Conservation (phyloP, 2,888 invertebrate species). For the Terebella lapidaria region DNA sequence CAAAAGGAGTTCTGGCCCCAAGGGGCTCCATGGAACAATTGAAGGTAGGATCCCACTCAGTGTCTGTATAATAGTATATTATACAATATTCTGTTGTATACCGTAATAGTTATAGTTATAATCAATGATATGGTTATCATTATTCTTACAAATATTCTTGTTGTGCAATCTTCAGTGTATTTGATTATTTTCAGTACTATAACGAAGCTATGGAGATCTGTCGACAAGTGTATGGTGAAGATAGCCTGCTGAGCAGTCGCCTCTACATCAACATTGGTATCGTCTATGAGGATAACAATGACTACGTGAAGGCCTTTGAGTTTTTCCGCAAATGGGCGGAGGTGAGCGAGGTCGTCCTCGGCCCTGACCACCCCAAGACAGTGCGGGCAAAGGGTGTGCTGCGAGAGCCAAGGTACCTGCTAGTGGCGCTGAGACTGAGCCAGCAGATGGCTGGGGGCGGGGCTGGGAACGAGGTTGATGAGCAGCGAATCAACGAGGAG, state of each 20-base stretch:
- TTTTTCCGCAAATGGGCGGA: constrained; percentile 49
- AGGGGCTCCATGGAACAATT: constrained; percentile 48
- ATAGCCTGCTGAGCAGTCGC: constrained; percentile 46
- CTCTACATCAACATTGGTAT: constrained; percentile 52
- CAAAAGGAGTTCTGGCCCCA: constrained; percentile 48
- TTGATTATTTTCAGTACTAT: constrained; percentile 45
- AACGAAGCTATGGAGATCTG: constrained; percentile 49
- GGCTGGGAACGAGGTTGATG: constrained; percentile 4
- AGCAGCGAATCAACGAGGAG: constrained; percentile 16
- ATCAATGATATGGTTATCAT: neutral
- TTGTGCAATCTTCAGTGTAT: no score
- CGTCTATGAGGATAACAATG: constrained; percentile 48
- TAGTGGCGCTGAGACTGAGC: constrained; percentile 34
- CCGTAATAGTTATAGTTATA: neutral
- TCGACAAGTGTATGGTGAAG: constrained; percentile 50
- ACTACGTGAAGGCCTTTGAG: constrained; percentile 48
- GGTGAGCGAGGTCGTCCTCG: constrained; percentile 48
- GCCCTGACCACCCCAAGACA: constrained; percentile 50
- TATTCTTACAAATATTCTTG: neutral
- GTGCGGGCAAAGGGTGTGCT: constrained; percentile 49
- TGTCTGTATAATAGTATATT: neutral
- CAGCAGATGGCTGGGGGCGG: constrained; percentile 2
- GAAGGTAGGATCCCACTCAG: constrained; percentile 31
- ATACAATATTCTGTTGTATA: neutral
- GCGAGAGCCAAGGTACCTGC: constrained; percentile 41